Conservation (phyloP, 2,797 vertebrate species). For the Pristis pectinata region DNA sequence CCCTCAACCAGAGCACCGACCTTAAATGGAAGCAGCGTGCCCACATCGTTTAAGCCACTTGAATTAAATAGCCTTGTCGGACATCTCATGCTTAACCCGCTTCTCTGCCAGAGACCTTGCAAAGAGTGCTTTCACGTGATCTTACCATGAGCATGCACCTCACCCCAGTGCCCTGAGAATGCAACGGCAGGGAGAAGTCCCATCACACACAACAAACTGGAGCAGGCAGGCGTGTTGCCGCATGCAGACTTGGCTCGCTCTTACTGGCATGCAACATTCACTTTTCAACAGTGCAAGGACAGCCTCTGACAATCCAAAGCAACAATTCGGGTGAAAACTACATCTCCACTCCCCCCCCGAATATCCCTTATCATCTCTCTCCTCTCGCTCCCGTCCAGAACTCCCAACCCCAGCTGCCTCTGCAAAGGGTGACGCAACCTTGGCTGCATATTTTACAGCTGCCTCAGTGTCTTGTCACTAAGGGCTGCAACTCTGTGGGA, state of each 20-base stretch:
- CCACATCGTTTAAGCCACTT: not conserved
- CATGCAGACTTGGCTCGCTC: not conserved
- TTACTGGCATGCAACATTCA: conserved; percentile 26
- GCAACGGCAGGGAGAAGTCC: not conserved
- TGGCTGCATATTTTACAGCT: not conserved
- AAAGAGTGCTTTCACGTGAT: not conserved
- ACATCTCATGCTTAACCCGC: not conserved
- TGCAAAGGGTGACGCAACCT: not conserved
- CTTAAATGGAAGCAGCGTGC: not conserved
- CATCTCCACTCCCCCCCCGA: not conserved
- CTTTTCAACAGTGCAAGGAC: not conserved
- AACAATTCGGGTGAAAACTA: not conserved
- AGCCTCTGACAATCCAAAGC: not conserved
- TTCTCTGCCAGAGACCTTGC: not conserved
- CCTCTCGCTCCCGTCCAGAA: no score
- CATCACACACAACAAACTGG: not conserved
- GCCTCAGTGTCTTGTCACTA: not conserved
- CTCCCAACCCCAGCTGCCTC: not conserved
- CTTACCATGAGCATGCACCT: not conserved
- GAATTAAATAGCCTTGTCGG: no score
- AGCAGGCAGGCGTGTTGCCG: not conserved
- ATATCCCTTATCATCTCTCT: no score
- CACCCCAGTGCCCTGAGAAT: not conserved
- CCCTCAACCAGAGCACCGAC: not conserved
- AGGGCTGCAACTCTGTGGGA: no score